Percentiles rank a stretch among this genome's conserved stretches.
These are phyloP conservation scores for Pachliopta kotzebuea DNA, from an alignment of 2,888 invertebrate genomes.

Conservation along the genomic window DNA sequence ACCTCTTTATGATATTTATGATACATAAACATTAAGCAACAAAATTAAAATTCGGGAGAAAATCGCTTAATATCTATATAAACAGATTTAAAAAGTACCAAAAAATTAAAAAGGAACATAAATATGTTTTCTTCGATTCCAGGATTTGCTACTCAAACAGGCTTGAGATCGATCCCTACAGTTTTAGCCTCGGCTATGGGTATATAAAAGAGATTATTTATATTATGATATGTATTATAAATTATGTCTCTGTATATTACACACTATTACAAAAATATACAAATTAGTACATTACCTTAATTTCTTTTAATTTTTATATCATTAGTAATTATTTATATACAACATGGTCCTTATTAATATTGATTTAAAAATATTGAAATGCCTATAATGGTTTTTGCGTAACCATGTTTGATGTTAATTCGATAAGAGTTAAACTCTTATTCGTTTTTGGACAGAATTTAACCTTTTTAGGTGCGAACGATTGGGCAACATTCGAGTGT, in stretches of 20 bases:
- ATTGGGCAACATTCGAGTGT: conserved; percentile 2
- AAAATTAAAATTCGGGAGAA: not conserved
- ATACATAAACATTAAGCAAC: not conserved
- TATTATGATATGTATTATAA: no score
- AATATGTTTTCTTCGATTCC: no score
- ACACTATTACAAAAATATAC: not conserved
- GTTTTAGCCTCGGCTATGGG: no score
- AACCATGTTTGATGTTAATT: not conserved
- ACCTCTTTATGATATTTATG: conserved; percentile 1
- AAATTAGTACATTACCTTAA: not conserved
- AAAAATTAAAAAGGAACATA: no score
- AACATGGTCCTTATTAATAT: not conserved
- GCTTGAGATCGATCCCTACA: no score
- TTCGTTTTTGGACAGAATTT: conserved; percentile 7
- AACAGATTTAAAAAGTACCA: no score
- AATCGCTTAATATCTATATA: not conserved
- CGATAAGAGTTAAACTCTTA: not conserved
- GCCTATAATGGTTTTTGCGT: not conserved
- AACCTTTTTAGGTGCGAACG: conserved; percentile 8
- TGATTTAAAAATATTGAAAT: not conserved
- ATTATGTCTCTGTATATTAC: no score
- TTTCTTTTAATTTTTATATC: not conserved
- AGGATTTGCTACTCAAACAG: no score
- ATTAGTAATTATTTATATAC: not conserved
- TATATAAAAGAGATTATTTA: no score